Conservation (phyloP, 2,888 invertebrate genomes). For the Andricus quercusramuli region DNA sequence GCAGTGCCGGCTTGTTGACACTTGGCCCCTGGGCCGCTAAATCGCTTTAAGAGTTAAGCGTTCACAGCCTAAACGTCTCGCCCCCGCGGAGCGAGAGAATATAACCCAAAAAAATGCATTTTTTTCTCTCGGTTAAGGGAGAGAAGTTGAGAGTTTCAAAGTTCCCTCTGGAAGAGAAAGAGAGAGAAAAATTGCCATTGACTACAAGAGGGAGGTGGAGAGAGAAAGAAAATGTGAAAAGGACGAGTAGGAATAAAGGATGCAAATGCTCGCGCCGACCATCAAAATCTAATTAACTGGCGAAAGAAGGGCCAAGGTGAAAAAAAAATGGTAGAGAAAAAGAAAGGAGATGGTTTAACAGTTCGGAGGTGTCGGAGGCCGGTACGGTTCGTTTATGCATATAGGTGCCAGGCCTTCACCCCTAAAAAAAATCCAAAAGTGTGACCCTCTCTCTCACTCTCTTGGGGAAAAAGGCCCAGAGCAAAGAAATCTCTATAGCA, state of each 20-base stretch:
- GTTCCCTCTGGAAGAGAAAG: constrained; percentile 19
- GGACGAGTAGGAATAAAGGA: constrained; percentile 69
- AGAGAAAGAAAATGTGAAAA: constrained; percentile 47
- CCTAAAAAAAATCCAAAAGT: constrained; percentile 42
- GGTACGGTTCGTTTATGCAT: constrained; percentile 68
- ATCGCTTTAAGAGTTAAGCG: constrained; percentile 72
- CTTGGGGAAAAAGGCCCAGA: constrained; percentile 59
- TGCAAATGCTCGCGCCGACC: constrained; percentile 75
- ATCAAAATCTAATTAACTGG: constrained; percentile 78
- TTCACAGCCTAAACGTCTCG: constrained; percentile 72
- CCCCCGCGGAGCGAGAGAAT: constrained; percentile 70
- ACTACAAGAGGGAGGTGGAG: constrained; percentile 40
- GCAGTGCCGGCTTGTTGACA: constrained; percentile 73
- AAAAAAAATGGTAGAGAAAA: constrained; percentile 50
- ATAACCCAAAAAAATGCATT: constrained; percentile 40
- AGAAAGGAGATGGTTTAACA: constrained; percentile 64
- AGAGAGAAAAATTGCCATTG: constrained; percentile 45
- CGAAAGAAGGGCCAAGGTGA: constrained; percentile 68
- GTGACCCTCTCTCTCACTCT: constrained; percentile 47
- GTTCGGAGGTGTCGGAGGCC: constrained; percentile 73
- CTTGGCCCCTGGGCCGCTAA: constrained; percentile 74
- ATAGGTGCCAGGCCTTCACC: constrained; percentile 56
- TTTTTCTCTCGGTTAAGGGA: too few species aligned
- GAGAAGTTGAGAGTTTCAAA: not conserved
- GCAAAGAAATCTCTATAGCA: constrained; percentile 69